Conservation (phyloP, 2,888 invertebrate genomes). For the Schizaphis graminum region DNA sequence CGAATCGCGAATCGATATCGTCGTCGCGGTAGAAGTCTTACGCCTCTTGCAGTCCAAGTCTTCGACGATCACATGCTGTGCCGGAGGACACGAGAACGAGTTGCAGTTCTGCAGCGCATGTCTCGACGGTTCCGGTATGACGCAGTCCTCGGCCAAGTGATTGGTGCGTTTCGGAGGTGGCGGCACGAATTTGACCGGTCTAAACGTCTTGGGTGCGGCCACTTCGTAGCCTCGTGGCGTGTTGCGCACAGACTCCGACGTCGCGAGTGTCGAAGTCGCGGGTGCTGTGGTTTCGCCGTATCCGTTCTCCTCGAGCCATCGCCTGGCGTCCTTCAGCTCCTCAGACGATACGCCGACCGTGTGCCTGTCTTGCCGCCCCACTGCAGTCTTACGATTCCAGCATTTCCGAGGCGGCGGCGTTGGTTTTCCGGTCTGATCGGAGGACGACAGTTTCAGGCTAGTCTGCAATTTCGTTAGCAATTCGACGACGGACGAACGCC, state of each 20-base stretch:
- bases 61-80: slow-evolving; percentile 38
- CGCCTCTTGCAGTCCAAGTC: neutral
- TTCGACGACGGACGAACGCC: slow-evolving; percentile 77
- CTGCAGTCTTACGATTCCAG: slow-evolving; percentile 26
- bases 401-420: slow-evolving; percentile 50
- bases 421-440: slow-evolving; percentile 39
- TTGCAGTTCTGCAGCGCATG: neutral
- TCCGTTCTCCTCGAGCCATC: slow-evolving; percentile 78
- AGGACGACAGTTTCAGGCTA: slow-evolving; percentile 71
- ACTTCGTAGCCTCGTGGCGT: slow-evolving; percentile 32
- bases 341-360: slow-evolving; percentile 88
- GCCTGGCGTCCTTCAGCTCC: slow-evolving; percentile 84
- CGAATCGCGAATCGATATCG: neutral
- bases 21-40: neutral
- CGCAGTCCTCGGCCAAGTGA: slow-evolving; percentile 23
- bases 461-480: slow-evolving; percentile 81
- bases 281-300: neutral
- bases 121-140: slow-evolving; percentile 47
- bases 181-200: slow-evolving; percentile 66
- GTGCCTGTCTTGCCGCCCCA: slow-evolving; percentile 77
- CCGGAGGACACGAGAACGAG: slow-evolving; percentile 23
- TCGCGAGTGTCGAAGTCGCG: neutral
- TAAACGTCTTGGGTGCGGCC: slow-evolving; percentile 40
- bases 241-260: neutral
- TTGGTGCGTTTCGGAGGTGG: slow-evolving; percentile 47